Base-by-base conservation (phyloP, 2,797 vertebrate species). In the Sarcophilus harrisii region DNA sequence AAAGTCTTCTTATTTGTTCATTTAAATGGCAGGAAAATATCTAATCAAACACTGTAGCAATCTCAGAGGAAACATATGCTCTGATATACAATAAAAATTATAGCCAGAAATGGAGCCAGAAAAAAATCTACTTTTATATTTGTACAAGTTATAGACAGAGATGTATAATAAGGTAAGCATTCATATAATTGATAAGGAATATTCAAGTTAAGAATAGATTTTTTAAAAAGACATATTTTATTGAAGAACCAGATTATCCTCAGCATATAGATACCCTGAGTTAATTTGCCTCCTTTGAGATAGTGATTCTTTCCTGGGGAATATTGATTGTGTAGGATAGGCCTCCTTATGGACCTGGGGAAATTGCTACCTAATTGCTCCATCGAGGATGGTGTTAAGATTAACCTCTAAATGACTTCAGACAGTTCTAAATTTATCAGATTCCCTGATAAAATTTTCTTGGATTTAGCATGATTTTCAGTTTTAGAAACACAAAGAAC, bases 161-260 rank as follows among this genome's bases (percentile, higher is more conserved):
- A 27, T 32, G 29, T 59, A 91, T 57, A 90, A 60, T 27, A 91
- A 91, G 21, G 60, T 57, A 55, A 81, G 10, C 11, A 29, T 93
- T 49, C 49, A 89, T 91, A 58, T 58, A 73, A 30, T 91, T 58
- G 12, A 21, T 55, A 16, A 58, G 5, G 0, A 60, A 32, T 90
- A 93, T 30, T 92, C 59, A 38, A 59, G 54, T 59, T 92, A 27
- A 89, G 57, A 81, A 81, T 81, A 81, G 73, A 45, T 30, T 60
- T 81, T 66, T 92, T 94, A 55, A 92, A 94, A 94, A 54, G 38
- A 81, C 73, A 81, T 45, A 81, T 38, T 81, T 81, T 81, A 21
- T 90, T 60, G 16, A 38, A 60, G 57, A 94, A 28, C 11, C 58
- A 60, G 91, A 59, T 5, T 45, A 5, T 94, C 38, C n/a, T 45